phyloP scores from a whole-genome alignment of 2,113 vertebrate genomes.

The Merops nubicus region DNA sequence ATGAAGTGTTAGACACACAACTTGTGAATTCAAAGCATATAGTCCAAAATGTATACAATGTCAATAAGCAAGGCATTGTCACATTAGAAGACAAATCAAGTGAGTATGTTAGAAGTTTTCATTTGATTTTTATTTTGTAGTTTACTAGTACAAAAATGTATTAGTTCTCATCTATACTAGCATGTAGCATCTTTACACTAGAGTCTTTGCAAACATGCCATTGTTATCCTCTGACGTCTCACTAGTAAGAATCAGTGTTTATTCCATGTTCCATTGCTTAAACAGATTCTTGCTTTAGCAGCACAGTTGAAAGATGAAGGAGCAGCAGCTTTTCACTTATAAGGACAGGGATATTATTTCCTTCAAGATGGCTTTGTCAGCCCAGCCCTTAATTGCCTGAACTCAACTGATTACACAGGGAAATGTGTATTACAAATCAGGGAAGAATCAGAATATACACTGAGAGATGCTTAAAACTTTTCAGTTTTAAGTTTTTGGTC shows the following conservation, averaged over 20 bases:
- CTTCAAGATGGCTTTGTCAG: not conserved
- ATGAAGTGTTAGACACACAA: slow-evolving; percentile 81
- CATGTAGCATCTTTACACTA: not conserved
- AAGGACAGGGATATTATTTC: not conserved
- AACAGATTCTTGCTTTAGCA: not conserved
- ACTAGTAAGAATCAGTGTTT: not conserved
- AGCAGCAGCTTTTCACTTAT: not conserved
- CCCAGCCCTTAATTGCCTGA: not conserved
- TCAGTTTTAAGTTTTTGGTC: not conserved
- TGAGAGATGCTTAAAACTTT: not conserved
- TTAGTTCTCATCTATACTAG: not conserved
- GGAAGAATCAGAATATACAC: not conserved
- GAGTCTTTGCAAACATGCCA: not conserved
- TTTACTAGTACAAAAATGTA: not conserved
- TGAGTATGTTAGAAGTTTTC: slow-evolving; percentile 57
- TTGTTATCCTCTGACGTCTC: not conserved
- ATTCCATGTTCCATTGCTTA: not conserved
- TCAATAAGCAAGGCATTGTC: slow-evolving; percentile 85
- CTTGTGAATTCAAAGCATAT: slow-evolving; percentile 82
- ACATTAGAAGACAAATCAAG: slow-evolving; percentile 85
- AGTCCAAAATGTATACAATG: slow-evolving; percentile 82
- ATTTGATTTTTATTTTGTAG: not conserved
- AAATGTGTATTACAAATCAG: not conserved
- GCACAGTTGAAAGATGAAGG: not conserved
- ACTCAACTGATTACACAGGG: not conserved